Percentiles rank a stretch among this genome's conserved stretches.
Evolutionary conservation across 2,888 invertebrate genomes (phyloP).

Genomic region (Scrobipalpa atriplicella): DNA sequence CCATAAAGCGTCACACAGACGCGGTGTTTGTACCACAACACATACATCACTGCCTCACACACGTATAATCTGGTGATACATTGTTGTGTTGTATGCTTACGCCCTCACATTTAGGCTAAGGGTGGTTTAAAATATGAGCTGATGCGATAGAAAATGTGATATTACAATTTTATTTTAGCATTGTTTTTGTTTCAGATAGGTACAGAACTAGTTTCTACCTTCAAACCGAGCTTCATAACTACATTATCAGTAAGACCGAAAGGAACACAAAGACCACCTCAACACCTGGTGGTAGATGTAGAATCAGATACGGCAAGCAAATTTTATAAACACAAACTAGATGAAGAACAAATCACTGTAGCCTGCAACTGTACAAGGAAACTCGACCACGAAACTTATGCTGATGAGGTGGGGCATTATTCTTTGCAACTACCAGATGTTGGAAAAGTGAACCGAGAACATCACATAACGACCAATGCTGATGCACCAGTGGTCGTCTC

Average conservation of each 20-base stretch:
- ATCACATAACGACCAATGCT: slow-evolving; percentile 43
- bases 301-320: too few species aligned
- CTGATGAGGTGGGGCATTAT: too few species aligned
- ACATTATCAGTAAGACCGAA: too few species aligned
- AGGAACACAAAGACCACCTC: not conserved
- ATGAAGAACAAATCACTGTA: too few species aligned
- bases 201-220: too few species aligned
- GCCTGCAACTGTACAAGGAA: too few species aligned
- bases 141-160: not conserved
- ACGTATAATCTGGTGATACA: slow-evolving; percentile 71
- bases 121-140: slow-evolving; percentile 37
- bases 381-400: too few species aligned
- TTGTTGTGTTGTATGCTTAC: slow-evolving; percentile 69
- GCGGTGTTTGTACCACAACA: slow-evolving; percentile 45
- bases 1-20: slow-evolving; percentile 44
- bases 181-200: not conserved
- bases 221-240: too few species aligned
- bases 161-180: not conserved
- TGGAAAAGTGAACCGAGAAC: slow-evolving; percentile 37
- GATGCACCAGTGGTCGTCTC: slow-evolving; percentile 41
- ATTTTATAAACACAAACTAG: too few species aligned
- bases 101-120: slow-evolving; percentile 57
- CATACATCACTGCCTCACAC: slow-evolving; percentile 68
- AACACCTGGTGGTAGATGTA: too few species aligned
- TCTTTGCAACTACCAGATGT: too few species aligned